Evolutionary conservation across 1,140 invertebrate genomes (phyloP), one percentile per base, ranked within the genome.

Genomic region (Lepidurus arcticus): DNA sequence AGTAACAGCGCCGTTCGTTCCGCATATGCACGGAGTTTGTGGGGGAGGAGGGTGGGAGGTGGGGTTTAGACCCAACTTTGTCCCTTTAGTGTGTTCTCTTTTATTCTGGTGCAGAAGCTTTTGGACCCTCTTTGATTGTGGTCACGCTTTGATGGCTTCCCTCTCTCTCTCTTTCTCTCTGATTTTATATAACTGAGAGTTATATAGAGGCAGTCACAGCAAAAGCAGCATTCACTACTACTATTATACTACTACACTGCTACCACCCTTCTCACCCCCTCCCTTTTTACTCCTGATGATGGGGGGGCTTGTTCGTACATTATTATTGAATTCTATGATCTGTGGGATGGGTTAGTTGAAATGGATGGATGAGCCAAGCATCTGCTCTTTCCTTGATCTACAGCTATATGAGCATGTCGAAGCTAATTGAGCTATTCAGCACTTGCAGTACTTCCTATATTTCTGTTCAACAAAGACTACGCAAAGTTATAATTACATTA

Each of bases 81-180:
- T 65, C 53, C 16, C 53, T 16, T 13, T 65, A 21, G 6, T 65
- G 6, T 65, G 53, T 65, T 65, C 53, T 21, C 53, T 65, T 65
- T 65, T 65, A 65, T 65, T 65, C 53, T 11, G 53, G 53, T 65
- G 53, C 53, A 65, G 53, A 65, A 65, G 53, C 53, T 65, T 65
- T 65, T 65, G 53, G 53, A 21, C 13, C 13, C 53, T 65, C 53
- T 65, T 65, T 65, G 34, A 65, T 65, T 65, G 53, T 65, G 53
- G 53, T 65, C 53, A 65, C 53, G 53, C 53, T 21, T 65, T 65
- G 53, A 65, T 65, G 53, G 53, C 21, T 65, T 65, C 53, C 53
- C 53, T 65, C 53, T 34, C 34, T 34, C 26, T 34, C 34, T 34
- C 34, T 34, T 34, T 34, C 34, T 34, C 34, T 65, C 53, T 65